phyloP scores from a whole-genome alignment of 2,113 vertebrate genomes.

The Montifringilla adamsi region DNA sequence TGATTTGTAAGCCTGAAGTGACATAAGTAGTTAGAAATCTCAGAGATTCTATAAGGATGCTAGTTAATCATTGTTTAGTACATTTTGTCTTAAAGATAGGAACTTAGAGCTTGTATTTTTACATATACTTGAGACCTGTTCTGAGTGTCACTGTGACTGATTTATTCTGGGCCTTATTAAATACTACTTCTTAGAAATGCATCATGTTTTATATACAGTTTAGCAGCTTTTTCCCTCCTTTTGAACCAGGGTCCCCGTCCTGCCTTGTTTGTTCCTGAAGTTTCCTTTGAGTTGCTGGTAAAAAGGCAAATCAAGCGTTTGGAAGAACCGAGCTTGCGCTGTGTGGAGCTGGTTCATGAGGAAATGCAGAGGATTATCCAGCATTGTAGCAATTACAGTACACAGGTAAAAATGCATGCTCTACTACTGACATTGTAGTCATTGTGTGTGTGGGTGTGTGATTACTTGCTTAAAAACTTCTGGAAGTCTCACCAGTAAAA shows the following conservation, averaged over 20 bases:
- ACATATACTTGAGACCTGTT: neutral
- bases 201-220: neutral
- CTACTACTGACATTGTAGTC: neutral
- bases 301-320: slow-evolving; percentile 96
- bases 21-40: neutral
- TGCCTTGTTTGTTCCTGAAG: slow-evolving; percentile 94
- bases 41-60: neutral
- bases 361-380: slow-evolving; percentile 99
- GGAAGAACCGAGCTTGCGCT: slow-evolving; percentile 95
- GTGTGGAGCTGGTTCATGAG: slow-evolving; percentile 96
- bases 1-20: neutral
- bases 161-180: neutral
- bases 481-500: neutral
- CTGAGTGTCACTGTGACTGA: neutral
- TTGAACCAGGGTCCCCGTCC: slow-evolving; percentile 88
- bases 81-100: neutral
- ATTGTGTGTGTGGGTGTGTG: neutral
- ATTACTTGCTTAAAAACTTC: neutral
- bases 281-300: slow-evolving; percentile 95
- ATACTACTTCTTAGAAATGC: neutral
- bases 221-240: neutral
- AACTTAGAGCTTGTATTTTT: neutral
- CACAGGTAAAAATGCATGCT: slow-evolving; percentile 79
- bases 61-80: neutral
- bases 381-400: slow-evolving; percentile 97